Percentiles rank a stretch among this genome's conserved stretches.
Conservation (phyloP, 2,888 invertebrate species). For the Magallana nippona region DNA sequence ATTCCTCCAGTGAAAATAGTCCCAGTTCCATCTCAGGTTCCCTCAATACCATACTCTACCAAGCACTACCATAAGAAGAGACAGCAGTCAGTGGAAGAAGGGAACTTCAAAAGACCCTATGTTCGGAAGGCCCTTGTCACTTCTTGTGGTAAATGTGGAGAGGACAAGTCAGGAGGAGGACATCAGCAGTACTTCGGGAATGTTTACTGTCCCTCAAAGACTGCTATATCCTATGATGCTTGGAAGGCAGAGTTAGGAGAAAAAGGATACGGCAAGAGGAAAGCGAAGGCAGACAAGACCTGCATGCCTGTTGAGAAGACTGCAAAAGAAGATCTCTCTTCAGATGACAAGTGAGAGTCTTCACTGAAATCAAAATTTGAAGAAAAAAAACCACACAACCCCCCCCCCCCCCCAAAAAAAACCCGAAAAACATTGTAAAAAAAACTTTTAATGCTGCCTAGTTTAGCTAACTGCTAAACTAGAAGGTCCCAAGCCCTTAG, state of each 20-base stretch:
- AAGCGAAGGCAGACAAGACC: background rate
- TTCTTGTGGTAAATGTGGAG: constrained; percentile 20
- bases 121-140: too few species aligned
- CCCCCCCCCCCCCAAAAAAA: too few species aligned
- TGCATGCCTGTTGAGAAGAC: background rate
- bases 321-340: background rate
- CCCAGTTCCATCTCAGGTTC: too few species aligned
- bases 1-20: background rate
- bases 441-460: constrained; percentile 36
- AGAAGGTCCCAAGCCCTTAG: constrained; percentile 42
- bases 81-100: background rate
- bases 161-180: background rate
- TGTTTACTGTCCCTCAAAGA: constrained; percentile 16
- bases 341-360: too few species aligned
- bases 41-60: constrained; percentile 22
- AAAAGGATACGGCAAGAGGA: constrained; percentile 32
- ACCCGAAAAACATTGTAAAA: background rate
- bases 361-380: background rate
- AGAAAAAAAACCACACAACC: background rate
- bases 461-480: constrained; percentile 12
- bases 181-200: constrained; percentile 32
- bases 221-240: background rate
- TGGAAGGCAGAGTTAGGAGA: background rate
- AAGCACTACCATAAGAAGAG: constrained; percentile 27
- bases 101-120: too few species aligned